These are phyloP conservation scores for Saguinus midas DNA, from an alignment of 2,113 vertebrate species.

Conservation along the genomic window DNA sequence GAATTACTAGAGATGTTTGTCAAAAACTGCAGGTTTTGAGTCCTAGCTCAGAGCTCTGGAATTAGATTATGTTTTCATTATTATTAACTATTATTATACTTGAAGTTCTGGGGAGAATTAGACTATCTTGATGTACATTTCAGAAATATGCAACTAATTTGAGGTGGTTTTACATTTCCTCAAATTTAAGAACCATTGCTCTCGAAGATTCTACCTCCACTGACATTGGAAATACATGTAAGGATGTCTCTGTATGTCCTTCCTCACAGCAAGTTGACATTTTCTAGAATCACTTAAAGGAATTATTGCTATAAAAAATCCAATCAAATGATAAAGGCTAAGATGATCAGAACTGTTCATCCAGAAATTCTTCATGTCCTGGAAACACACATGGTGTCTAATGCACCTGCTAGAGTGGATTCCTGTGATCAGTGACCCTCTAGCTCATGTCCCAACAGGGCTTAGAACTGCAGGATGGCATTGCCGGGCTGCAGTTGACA, in stretches of 20 bases:
- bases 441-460: not conserved
- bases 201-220: too few relatives aligned
- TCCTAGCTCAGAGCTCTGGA: not conserved
- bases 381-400: accelerated
- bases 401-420: accelerated
- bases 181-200: not conserved
- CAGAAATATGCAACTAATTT: not conserved
- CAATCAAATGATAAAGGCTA: too few relatives aligned
- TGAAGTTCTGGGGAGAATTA: not conserved
- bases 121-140: not conserved
- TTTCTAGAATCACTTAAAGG: not conserved
- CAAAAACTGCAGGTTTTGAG: not conserved
- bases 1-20: not conserved
- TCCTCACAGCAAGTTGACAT: not conserved
- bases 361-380: accelerated
- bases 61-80: not conserved
- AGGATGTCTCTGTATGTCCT: not conserved
- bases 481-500: not conserved
- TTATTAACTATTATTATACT: too few relatives aligned
- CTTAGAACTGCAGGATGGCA: not conserved
- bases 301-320: not conserved
- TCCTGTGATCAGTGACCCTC: not conserved
- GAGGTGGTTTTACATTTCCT: not conserved
- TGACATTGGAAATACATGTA: not conserved
- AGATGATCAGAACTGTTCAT: not conserved